A percentile compares a stretch with the other conserved stretches of the same genome.
These are phyloP conservation scores for Acipenser transmontanus DNA, from an alignment of 2,797 vertebrate genomes.

Conservation along the genomic window DNA sequence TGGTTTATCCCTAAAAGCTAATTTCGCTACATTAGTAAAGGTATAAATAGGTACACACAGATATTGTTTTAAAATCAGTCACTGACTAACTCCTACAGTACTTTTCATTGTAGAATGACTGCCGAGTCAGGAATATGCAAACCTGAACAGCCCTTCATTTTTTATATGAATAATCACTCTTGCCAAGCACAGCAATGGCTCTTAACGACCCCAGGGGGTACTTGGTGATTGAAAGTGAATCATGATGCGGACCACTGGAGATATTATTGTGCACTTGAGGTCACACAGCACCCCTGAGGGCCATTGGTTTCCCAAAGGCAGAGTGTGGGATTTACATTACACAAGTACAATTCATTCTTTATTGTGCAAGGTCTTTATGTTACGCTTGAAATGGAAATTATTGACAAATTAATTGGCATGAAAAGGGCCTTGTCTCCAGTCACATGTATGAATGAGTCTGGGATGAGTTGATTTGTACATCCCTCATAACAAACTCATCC, in stretches of 20 bases:
- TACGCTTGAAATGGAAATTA: not conserved
- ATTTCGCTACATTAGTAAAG: no score
- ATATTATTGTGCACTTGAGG: not conserved
- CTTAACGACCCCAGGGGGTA: not conserved
- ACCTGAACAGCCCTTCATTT: no score
- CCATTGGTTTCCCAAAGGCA: conserved; percentile 1
- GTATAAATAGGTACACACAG: no score
- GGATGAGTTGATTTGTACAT: not conserved
- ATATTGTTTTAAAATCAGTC: no score
- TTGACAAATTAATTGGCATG: not conserved
- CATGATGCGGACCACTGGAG: not conserved
- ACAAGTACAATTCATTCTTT: conserved; percentile 2
- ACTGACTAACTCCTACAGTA: no score
- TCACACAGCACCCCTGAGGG: not conserved
- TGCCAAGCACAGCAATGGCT: no score
- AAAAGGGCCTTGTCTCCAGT: not conserved
- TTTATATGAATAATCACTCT: no score
- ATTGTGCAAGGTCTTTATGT: not conserved
- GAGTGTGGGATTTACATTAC: not conserved
- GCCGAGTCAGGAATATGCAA: no score
- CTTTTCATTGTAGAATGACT: no score
- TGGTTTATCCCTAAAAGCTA: no score
- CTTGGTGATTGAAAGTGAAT: not conserved
- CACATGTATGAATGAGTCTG: not conserved
- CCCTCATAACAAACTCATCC: no score